Conservation (phyloP, 2,888 invertebrate species). For the Euclidia mi region DNA sequence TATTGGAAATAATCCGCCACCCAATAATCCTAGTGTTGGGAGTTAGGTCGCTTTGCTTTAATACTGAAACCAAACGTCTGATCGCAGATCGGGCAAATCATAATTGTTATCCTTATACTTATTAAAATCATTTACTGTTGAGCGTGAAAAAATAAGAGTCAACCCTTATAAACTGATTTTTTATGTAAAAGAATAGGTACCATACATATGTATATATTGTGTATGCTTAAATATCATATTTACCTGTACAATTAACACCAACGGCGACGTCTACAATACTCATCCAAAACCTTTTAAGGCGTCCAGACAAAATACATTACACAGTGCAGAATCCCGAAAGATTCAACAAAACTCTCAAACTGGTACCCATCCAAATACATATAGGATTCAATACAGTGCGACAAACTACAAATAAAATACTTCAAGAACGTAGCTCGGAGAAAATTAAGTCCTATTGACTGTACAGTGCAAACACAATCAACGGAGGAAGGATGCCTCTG, state of each 20-base stretch:
- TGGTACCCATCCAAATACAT: conserved; percentile 15
- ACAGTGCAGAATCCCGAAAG: conserved; percentile 13
- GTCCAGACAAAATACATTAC: not conserved
- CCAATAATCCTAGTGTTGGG: no score
- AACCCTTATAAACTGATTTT: no score
- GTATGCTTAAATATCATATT: not conserved
- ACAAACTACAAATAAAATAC: conserved; percentile 65
- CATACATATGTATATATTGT: no score
- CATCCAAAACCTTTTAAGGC: not conserved
- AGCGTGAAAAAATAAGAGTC: no score
- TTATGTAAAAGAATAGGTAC: no score
- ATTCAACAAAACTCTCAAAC: conserved; percentile 14
- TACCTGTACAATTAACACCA: not conserved
- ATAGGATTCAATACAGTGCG: conserved; percentile 52
- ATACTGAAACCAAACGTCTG: no score
- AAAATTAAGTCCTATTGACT: conserved; percentile 79
- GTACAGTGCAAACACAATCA: conserved; percentile 74
- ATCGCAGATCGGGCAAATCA: no score
- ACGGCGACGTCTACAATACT: not conserved
- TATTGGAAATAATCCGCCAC: no score
- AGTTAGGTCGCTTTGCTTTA: no score
- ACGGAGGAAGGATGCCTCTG: conserved; percentile 62
- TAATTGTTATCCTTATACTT: no score
- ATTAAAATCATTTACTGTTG: no score
- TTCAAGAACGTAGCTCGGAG: conserved; percentile 61